Conservation (phyloP, 2,888 invertebrate genomes). For the Malacosoma neustria region DNA sequence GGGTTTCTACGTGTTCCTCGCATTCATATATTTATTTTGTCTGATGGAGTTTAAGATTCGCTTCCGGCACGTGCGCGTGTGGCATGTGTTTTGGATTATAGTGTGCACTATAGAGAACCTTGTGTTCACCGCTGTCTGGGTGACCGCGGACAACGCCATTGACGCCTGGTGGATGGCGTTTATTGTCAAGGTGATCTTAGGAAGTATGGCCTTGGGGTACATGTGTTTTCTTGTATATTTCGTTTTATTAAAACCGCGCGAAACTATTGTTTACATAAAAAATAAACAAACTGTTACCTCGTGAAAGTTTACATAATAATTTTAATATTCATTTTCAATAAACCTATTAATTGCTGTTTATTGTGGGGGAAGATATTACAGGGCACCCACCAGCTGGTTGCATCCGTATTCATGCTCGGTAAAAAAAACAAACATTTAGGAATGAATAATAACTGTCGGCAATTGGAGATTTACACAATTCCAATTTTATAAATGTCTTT, state of each 20-base stretch:
- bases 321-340: constrained; percentile 7
- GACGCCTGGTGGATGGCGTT: constrained; percentile 83
- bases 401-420: constrained; percentile 22
- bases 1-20: constrained; percentile 80
- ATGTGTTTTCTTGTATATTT: constrained; percentile 78
- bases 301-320: not conserved
- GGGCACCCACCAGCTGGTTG: constrained; percentile 23
- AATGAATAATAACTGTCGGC: constrained; percentile 4
- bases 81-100: constrained; percentile 80
- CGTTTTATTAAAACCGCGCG: constrained; percentile 76
- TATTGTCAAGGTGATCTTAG: constrained; percentile 76
- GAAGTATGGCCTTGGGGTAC: constrained; percentile 74
- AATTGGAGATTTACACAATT: no score
- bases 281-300: constrained; percentile 22
- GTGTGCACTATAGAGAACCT: constrained; percentile 80
- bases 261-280: constrained; percentile 62
- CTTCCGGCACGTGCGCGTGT: constrained; percentile 81
- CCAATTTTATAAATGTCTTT: no score
- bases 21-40: constrained; percentile 83
- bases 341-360: constrained; percentile 14
- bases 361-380: constrained; percentile 19
- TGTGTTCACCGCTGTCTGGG: constrained; percentile 82
- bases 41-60: constrained; percentile 86
- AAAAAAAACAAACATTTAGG: constrained; percentile 23
- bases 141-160: constrained; percentile 54